Base-by-base conservation (phyloP, 1,140 invertebrate genomes). In the Akabosia matsudoensis region DNA sequence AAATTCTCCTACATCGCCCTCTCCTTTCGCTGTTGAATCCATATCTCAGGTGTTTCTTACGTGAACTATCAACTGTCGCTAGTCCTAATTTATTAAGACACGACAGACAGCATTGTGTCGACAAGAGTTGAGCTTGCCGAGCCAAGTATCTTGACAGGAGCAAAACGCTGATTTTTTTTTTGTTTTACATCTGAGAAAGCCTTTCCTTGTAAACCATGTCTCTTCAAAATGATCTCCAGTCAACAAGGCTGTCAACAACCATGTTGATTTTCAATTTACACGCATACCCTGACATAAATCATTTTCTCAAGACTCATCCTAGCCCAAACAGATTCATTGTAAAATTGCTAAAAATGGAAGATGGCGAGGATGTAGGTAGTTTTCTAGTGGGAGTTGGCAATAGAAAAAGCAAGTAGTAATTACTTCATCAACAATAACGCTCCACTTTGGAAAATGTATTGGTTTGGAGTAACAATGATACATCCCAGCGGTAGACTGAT, bases 1-100 rank as follows among this genome's bases (percentile, higher is more conserved):
- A n/a, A n/a, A n/a, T n/a, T n/a, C n/a, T n/a, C n/a, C n/a, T n/a
- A n/a, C n/a, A n/a, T n/a, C n/a, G n/a, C n/a, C n/a, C n/a, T n/a
- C n/a, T n/a, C 24, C 24, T 61, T 24, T 61, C n/a, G 4, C 54
- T 61, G 13, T 24, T n/a, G n/a, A n/a, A 24, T 24, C 30, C 24
- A 67, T 30, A 16, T 28, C 61, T 67, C 61, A 67, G 61, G 28
- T 67, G 61, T 31, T 67, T 67, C 61, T 28, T 67, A 31, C 4
- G 54, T 67, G 61, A 67, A 67, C 61, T 67, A 67, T 67, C 61
- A 67, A 30, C 61, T 31, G 61, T 67, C 61, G 28, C 61, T 67
- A 10, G 61, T 67, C 61, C 61, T 67, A 67, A 67, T 67, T 67
- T 67, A 67, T 67, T 67, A 67, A 67, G 61, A 67, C 61, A 67